Conservation (phyloP, 2,113 vertebrate genomes). For the Phalacrocorax pelagicus region DNA sequence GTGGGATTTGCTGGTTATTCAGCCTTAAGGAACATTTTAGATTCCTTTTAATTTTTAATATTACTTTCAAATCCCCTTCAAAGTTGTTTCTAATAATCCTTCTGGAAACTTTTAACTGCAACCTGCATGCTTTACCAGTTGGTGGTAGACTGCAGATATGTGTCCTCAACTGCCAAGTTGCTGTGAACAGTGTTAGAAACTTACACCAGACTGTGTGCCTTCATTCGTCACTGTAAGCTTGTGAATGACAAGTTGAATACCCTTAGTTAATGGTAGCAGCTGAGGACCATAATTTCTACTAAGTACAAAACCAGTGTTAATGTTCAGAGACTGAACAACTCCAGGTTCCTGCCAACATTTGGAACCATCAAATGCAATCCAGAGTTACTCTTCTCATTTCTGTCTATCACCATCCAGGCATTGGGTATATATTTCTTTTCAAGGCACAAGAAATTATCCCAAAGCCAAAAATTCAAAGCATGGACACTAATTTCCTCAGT, state of each 20-base stretch:
- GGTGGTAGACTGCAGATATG: background rate
- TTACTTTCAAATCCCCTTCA: slow-evolving; percentile 48
- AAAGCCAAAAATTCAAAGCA: background rate
- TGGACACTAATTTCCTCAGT: background rate
- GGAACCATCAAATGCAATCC: background rate
- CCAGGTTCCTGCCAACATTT: background rate
- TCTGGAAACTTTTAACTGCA: slow-evolving; percentile 13
- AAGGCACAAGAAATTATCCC: background rate
- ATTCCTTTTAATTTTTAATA: slow-evolving; percentile 52
- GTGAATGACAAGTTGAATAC: background rate
- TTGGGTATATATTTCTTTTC: background rate
- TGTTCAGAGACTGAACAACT: background rate
- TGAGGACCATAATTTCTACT: background rate
- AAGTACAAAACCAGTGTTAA: background rate
- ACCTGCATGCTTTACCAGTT: background rate
- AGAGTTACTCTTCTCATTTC: background rate
- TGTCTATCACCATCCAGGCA: background rate
- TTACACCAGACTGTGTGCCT: background rate
- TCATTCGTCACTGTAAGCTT: background rate
- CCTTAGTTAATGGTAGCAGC: background rate
- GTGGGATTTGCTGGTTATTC: background rate
- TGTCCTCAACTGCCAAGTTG: background rate
- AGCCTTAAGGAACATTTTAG: slow-evolving; percentile 40
- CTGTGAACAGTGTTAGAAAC: background rate
- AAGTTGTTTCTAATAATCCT: slow-evolving; percentile 23